Percentiles rank a stretch among this genome's conserved stretches.
These are phyloP conservation scores for Diarsia rubi DNA, from an alignment of 2,888 invertebrate species.

Conservation along the genomic window DNA sequence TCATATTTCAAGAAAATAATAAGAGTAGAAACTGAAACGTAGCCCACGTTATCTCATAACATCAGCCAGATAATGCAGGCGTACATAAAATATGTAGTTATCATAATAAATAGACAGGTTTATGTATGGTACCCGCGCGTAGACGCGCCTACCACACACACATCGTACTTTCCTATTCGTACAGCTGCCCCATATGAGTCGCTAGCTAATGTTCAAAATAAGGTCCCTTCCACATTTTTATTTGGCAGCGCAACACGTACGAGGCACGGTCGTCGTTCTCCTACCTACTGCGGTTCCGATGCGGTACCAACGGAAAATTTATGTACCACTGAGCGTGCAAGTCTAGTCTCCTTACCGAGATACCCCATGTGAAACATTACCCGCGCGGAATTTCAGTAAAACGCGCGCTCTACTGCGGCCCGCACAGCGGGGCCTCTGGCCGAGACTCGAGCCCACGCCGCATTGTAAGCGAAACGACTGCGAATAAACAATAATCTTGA, in stretches of 20 bases:
- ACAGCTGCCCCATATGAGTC: constrained; percentile 49
- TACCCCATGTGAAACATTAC: constrained; percentile 76
- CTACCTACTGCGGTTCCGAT: constrained; percentile 89
- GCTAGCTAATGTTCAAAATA: constrained; percentile 69
- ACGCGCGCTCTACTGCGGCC: constrained; percentile 80
- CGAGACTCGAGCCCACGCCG: constrained; percentile 67
- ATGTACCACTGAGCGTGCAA: constrained; percentile 88
- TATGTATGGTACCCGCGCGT: constrained; percentile 58
- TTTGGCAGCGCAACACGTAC: constrained; percentile 85
- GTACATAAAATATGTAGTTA: constrained; percentile 62
- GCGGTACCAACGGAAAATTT: constrained; percentile 88
- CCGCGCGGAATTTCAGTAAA: constrained; percentile 73
- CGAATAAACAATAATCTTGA: constrained; percentile 77
- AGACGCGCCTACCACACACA: constrained; percentile 37
- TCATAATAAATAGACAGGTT: constrained; percentile 63
- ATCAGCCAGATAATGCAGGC: constrained; percentile 52
- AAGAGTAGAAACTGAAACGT: constrained; percentile 36
- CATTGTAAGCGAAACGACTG: constrained; percentile 81
- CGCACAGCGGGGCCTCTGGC: constrained; percentile 55
- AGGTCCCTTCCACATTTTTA: constrained; percentile 80
- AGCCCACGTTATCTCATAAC: constrained; percentile 54
- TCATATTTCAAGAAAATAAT: constrained; percentile 54
- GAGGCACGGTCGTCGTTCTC: constrained; percentile 79
- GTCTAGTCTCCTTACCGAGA: constrained; percentile 80
- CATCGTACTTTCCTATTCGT: constrained; percentile 60